phyloP scores from a whole-genome alignment of 1,140 invertebrate genomes.

The Drosophila virilis region DNA sequence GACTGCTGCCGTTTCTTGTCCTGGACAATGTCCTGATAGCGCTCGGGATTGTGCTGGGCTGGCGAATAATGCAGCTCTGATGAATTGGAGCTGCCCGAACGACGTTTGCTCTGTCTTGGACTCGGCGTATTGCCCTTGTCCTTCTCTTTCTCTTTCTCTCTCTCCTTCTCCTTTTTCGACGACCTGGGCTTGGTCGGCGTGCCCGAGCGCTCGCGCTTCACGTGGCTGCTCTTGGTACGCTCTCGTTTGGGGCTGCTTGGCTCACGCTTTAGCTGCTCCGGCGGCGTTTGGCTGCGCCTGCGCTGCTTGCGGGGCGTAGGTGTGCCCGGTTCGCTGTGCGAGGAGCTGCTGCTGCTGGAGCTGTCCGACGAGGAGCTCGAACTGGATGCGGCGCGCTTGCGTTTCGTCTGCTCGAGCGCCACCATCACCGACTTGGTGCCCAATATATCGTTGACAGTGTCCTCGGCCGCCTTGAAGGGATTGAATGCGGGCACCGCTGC shows the following conservation, averaged over 20 bases:
- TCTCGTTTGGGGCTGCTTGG: background rate
- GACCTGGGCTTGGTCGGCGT: slow-evolving; percentile 39
- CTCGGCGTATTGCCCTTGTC: slow-evolving; percentile 47
- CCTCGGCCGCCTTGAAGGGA: slow-evolving; percentile 73
- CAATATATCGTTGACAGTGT: slow-evolving; percentile 71
- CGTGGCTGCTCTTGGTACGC: slow-evolving; percentile 4
- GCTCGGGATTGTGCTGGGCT: slow-evolving; percentile 87
- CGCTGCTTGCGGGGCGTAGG: slow-evolving; percentile 53
- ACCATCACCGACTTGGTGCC: slow-evolving; percentile 73
- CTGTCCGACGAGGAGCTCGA: slow-evolving; percentile 58
- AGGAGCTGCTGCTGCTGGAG: slow-evolving; percentile 49
- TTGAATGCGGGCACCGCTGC: slow-evolving; percentile 52
- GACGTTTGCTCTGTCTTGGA: slow-evolving; percentile 42
- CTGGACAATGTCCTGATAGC: slow-evolving; percentile 87
- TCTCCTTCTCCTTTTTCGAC: slow-evolving; percentile 34
- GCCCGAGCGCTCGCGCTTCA: slow-evolving; percentile 42
- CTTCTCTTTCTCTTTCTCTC: slow-evolving; percentile 42
- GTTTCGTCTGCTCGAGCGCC: slow-evolving; percentile 66
- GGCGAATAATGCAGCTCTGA: slow-evolving; percentile 87
- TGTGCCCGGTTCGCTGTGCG: slow-evolving; percentile 51
- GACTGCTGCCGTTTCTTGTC: slow-evolving; percentile 65
- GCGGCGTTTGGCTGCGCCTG: slow-evolving; percentile 51
- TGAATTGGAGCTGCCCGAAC: slow-evolving; percentile 60
- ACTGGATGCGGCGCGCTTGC: slow-evolving; percentile 52
- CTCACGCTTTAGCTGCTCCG: slow-evolving; percentile 48